Evolutionary conservation across 2,797 vertebrate genomes (phyloP).

Genomic region (Sebastes dallii): DNA sequence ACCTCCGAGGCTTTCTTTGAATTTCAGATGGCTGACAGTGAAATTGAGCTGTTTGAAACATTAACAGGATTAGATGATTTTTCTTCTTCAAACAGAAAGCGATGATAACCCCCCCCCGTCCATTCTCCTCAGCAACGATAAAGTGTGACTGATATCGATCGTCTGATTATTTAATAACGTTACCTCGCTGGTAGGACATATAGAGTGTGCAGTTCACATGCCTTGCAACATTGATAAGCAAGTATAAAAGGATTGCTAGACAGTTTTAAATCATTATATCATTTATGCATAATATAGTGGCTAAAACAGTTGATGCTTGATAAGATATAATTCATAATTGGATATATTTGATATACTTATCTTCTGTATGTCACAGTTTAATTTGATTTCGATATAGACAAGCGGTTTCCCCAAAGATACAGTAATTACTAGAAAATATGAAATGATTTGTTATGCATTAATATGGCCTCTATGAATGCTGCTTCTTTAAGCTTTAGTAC

Average conservation of each 20-base stretch:
- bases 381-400: neutral
- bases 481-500: neutral
- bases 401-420: neutral
- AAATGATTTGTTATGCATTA: neutral
- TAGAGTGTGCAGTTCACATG: constrained; percentile 2
- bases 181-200: neutral
- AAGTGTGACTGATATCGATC: constrained; percentile 44
- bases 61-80: constrained; percentile 45
- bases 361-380: neutral
- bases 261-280: neutral
- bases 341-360: neutral
- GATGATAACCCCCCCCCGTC: neutral
- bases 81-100: constrained; percentile 10
- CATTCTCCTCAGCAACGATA: constrained; percentile 24
- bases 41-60: constrained; percentile 64
- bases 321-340: neutral
- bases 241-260: neutral
- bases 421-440: neutral
- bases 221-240: constrained; percentile 4
- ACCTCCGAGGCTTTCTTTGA: constrained; percentile 19
- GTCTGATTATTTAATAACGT: constrained; percentile 37
- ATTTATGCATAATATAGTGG: neutral
- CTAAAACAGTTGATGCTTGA: neutral
- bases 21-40: constrained; percentile 35
- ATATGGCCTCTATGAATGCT: neutral